Conservation (phyloP, 2,888 invertebrate species). For the Eumacrocentrus americanus region DNA sequence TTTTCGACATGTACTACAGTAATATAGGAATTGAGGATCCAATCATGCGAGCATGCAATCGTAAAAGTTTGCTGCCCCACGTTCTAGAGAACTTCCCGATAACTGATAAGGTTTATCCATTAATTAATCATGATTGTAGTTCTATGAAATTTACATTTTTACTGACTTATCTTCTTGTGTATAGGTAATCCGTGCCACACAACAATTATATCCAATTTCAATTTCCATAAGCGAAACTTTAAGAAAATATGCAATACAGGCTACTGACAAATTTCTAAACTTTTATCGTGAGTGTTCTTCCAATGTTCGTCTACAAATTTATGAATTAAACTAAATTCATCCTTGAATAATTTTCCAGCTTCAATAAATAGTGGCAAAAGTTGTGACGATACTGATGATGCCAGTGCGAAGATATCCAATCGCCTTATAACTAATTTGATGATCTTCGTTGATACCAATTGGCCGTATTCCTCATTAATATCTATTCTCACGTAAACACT, state of each 20-base stretch:
- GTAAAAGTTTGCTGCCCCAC: constrained; percentile 65
- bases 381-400: no score
- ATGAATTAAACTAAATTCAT: neutral
- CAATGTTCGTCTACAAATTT: neutral
- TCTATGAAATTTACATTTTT: no score
- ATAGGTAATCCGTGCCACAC: constrained; percentile 44
- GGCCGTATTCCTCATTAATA: constrained; percentile 69
- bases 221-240: constrained; percentile 65
- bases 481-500: constrained; percentile 68
- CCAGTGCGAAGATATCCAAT: constrained; percentile 57
- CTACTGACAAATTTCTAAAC: constrained; percentile 65
- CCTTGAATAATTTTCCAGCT: constrained; percentile 52
- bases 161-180: no score
- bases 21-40: constrained; percentile 68
- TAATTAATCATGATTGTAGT: no score
- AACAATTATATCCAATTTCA: constrained; percentile 40
- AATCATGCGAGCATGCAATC: constrained; percentile 72
- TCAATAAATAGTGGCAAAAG: constrained; percentile 65
- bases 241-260: constrained; percentile 64
- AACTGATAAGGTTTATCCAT: constrained; percentile 63
- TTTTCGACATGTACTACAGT: constrained; percentile 84
- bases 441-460: constrained; percentile 72
- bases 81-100: constrained; percentile 64
- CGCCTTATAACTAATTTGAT: constrained; percentile 68
- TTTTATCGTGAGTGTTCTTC: constrained; percentile 69